phyloP scores from a whole-genome alignment of 2,797 vertebrate species.

The Cyprinodon diabolis region DNA sequence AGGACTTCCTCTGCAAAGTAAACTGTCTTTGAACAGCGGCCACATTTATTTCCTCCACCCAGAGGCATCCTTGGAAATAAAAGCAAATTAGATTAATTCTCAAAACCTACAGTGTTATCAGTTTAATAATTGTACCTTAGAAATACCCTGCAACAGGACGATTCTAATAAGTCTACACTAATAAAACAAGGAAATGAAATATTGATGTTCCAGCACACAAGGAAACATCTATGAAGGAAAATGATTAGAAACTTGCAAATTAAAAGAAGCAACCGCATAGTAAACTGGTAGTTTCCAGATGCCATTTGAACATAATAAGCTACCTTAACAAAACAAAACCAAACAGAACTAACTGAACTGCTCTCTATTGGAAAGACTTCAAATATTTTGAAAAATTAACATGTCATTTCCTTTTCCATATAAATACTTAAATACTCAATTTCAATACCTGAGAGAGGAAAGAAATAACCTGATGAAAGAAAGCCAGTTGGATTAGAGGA shows the following conservation, averaged over 20 bases:
- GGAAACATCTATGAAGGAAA: too few relatives aligned
- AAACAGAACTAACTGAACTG: background rate
- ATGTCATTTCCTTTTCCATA: background rate
- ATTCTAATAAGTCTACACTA: background rate
- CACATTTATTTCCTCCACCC: slow-evolving; percentile 95
- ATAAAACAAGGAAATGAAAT: background rate
- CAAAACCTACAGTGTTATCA: slow-evolving; percentile 6
- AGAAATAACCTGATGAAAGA: background rate
- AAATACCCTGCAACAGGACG: background rate
- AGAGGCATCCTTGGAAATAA: slow-evolving; percentile 86
- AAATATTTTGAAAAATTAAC: background rate
- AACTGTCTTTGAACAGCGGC: slow-evolving; percentile 90
- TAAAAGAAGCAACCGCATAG: too few relatives aligned
- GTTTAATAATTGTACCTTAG: background rate
- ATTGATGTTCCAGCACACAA: background rate
- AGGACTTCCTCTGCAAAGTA: slow-evolving; percentile 97
- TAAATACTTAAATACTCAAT: background rate
- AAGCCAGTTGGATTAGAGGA: slow-evolving; percentile 5
- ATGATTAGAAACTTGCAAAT: too few relatives aligned
- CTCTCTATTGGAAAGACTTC: background rate
- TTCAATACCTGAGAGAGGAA: background rate
- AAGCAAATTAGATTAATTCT: slow-evolving; percentile 16
- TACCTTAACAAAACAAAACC: background rate
- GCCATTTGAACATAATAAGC: background rate
- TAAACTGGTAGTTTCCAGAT: background rate